Base-by-base conservation (phyloP, 2,113 vertebrate genomes). In the Pedetes capensis region DNA sequence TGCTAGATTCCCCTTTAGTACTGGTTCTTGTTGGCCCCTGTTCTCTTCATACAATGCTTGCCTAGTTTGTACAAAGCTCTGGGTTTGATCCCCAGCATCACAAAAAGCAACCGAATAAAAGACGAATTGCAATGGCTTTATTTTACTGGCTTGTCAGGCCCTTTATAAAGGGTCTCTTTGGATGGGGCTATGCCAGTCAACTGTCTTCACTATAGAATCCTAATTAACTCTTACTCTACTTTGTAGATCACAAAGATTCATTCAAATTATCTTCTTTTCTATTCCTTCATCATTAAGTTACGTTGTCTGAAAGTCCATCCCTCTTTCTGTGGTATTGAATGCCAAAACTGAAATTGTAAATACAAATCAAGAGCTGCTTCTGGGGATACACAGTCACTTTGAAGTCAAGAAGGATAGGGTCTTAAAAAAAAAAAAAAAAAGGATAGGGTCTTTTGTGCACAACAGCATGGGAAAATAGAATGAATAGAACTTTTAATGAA, bases 351-450 rank as follows among this genome's bases (percentile, higher is more conserved):
- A 83, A 83, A 59, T 71, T 39, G n/a, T 75, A 87, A n/a, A 69
- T 87, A 87, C 34, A 74, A 93, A 79, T 86, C 64, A 96, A 83
- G 63, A 64, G 3, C 34, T 23, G 37, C 53, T 57, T 91, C 78
- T 53, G 39, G 81, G 6, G 75, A 14, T 69, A 47, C 2, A 16
- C 47, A 89, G 13, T 78, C n/a, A 86, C 85, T 93, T 81, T 61
- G 42, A 57, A 10, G 37, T 66, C 59, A 93, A 93, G n/a, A n/a
- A n/a, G n/a, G n/a, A n/a, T n/a, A n/a, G n/a, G n/a, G 47, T n/a
- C n/a, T n/a, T n/a, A n/a, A n/a, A n/a, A n/a, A n/a, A n/a, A n/a
- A n/a, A n/a, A n/a, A n/a, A n/a, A n/a, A n/a, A n/a, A 93, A 88
- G n/a, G n/a, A 82, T 32, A 68, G 22, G 16, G 3, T 53, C 17